Evolutionary conservation across 2,113 vertebrate genomes (phyloP).

Genomic region (Phylloscopus whistleri): DNA sequence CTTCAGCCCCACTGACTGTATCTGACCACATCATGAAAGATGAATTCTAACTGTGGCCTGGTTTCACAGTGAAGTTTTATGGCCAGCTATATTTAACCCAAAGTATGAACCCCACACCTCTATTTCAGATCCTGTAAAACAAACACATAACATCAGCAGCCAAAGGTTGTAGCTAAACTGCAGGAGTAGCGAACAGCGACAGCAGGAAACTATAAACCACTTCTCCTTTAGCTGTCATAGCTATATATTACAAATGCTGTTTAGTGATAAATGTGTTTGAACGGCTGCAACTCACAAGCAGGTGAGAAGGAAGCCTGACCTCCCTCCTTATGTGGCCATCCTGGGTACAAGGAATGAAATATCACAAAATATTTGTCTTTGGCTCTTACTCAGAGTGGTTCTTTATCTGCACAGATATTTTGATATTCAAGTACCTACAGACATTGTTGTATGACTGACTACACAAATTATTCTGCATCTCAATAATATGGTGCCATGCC

Average conservation of each 20-base stretch:
- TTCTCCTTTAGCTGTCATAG: not conserved
- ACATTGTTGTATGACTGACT: not conserved
- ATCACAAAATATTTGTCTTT: not conserved
- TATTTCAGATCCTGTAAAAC: not conserved
- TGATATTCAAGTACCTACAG: not conserved
- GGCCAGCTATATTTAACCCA: not conserved
- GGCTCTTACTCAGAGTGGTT: not conserved
- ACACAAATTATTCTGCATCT: not conserved
- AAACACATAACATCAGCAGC: not conserved
- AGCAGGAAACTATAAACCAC: not conserved
- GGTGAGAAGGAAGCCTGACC: not conserved
- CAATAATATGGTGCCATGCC: not conserved
- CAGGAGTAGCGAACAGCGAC: not conserved
- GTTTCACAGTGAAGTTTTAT: not conserved
- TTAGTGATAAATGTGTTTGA: not conserved
- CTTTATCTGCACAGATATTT: not conserved
- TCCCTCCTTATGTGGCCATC: not conserved
- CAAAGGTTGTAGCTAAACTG: not conserved
- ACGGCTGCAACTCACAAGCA: not conserved
- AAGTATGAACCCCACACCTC: not conserved
- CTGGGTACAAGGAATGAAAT: not conserved
- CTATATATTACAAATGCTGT: not conserved
- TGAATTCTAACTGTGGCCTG: not conserved
- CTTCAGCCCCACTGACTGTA: not conserved
- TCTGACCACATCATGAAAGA: not conserved